Evolutionary conservation across 2,797 vertebrate genomes (phyloP), one percentile per base, ranked within the genome.

Genomic region (Pseudomugil tenellus): DNA sequence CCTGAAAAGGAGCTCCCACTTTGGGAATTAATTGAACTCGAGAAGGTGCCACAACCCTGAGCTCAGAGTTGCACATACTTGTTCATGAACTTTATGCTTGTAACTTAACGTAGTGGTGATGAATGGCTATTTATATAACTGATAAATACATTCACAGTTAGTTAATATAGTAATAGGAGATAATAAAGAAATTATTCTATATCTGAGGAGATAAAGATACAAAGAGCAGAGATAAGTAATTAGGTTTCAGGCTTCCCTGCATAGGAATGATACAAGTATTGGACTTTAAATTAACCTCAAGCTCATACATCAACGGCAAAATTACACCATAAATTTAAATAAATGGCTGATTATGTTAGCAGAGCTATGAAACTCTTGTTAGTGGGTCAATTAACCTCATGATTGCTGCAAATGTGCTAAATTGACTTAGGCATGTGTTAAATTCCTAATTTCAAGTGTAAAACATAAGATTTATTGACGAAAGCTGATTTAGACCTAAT

Each of bases 1-100:
- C 31, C 48, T 85, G 87, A 92, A 92, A 92, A 86, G 78, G 89
- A 92, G 78, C 87, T 83, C 80, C 74, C 84, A 80, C 83, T 70
- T 72, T 77, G 92, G 90, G 91, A 86, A 86, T 87, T 83, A 83
- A 79, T 76, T 76, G 79, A 87, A 90, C 86, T 75, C 1, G 62
- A 87, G 83, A 89, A 87, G 82, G 86, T 91, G 89, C 89, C 78
- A 85, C 83, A 78, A 79, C 81, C 81, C 77, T 85, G 73, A 83
- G 77, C 73, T 82, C 71, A 71, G 77, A 82, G 84, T 80, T 74
- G 53, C 77, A 69, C 74, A 71, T 74, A 76, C 81, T 82, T 82
- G 83, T 80, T 63, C 10, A 58, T 79, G 78, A 87, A 83, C 81
- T 83, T 81, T 77, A 55, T 35, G 59, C 48, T 54, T 69, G 37